Base-by-base conservation (phyloP, 2,888 invertebrate species). In the Clitarchus hookeri region DNA sequence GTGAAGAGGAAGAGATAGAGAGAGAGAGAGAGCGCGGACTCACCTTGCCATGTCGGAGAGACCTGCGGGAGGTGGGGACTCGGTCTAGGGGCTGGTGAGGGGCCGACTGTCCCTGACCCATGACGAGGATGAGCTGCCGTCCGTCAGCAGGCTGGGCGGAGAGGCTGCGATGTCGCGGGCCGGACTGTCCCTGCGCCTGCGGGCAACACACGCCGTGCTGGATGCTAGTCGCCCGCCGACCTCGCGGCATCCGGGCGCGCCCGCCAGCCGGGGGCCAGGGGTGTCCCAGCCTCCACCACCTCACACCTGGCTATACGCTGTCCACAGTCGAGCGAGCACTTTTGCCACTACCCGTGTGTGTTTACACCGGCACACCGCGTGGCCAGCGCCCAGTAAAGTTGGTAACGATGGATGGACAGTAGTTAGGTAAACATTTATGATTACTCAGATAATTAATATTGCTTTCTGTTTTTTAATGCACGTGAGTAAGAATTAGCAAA, bases 31-130 rank as follows among this genome's bases (percentile, higher is more conserved):
- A 36, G 36, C 4, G 36, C 4, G 2, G 44, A 85, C 85, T 44
- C 48, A 86, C 86, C 86, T 86, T 86, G 44, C 91, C 91, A 90
- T 92, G 92, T 89, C 92, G 92, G 90, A 91, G 92, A 89, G 91
- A 91, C 88, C 92, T 92, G 88, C 92, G 90, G 89, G 91, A 91
- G 89, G 92, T 91, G 88, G 92, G 93, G 88, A 94, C 94, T 91
- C 95, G 94, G 91, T 96, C 96, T 91, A 96, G 93, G 89, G 96
- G 96, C 92, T 96, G 86, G 83, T 88, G 96, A 92, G 96, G 96
- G 90, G 96, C 95, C 89, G 96, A 96, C 90, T 96, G 95, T 92
- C 96, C 96, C 92, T 96, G 96, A 90, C 96, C 96, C 96, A 96
- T 96, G 77, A 2, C 65, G 65, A 65, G n/a, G 65, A 65, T 23